Evolutionary conservation across 2,797 vertebrate genomes (phyloP).

Genomic region (Gouania willdenowi): DNA sequence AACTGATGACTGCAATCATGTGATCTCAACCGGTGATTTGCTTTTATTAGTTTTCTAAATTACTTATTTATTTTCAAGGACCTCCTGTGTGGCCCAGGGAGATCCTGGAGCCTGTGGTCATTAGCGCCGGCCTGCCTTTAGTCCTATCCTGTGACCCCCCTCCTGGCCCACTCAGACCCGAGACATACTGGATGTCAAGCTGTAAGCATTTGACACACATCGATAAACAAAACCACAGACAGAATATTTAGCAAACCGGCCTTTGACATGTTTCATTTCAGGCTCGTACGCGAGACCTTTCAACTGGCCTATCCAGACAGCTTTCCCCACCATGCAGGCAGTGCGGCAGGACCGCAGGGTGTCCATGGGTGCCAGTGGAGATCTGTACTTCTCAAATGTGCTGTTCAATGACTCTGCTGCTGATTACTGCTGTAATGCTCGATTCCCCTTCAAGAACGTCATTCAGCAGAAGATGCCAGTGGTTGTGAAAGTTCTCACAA

Average conservation of each 20-base stretch:
- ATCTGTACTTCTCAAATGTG: conserved; percentile 94
- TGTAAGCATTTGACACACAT: conserved; percentile 76
- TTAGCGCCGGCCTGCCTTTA: conserved; percentile 86
- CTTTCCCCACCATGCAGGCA: conserved; percentile 84
- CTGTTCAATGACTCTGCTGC: conserved; percentile 84
- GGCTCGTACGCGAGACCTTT: conserved; percentile 71
- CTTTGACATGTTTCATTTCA: conserved; percentile 17
- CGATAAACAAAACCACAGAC: too few species aligned
- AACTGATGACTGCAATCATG: too few species aligned
- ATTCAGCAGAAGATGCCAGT: conserved; percentile 97
- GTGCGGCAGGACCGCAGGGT: conserved; percentile 91
- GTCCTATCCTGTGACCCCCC: conserved; percentile 93
- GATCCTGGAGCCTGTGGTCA: conserved; percentile 89
- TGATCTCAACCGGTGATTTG: too few species aligned
- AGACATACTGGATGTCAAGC: conserved; percentile 98
- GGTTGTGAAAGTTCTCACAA: conserved; percentile 92
- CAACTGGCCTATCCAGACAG: conserved; percentile 68
- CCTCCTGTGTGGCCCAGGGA: conserved; percentile 95
- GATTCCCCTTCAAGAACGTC: conserved; percentile 91
- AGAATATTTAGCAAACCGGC: not conserved
- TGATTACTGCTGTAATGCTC: conserved; percentile 94
- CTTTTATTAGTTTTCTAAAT: too few species aligned
- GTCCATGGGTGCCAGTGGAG: conserved; percentile 91
- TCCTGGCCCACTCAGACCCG: conserved; percentile 85
- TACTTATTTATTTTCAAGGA: too few species aligned